A percentile compares a stretch with the other conserved stretches of the same genome.
phyloP scores from a whole-genome alignment of 2,797 vertebrate genomes.

The Strix occidentalis region DNA sequence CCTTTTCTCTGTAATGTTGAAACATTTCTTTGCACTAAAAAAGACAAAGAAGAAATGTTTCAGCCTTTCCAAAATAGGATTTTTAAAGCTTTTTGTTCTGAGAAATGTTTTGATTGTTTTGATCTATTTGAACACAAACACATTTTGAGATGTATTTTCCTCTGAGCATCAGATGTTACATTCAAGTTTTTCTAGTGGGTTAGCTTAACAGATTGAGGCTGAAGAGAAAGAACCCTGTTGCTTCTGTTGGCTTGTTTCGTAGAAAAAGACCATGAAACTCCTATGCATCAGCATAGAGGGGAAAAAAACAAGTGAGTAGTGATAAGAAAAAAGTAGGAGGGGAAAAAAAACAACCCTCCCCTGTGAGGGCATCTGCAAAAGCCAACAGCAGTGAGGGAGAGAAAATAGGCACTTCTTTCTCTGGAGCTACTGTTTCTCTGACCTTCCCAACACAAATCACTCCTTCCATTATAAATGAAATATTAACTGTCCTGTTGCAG shows the following conservation, averaged over 20 bases:
- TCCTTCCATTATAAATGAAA: slow-evolving; percentile 4
- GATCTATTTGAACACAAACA: slow-evolving; percentile 33
- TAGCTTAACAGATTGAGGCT: not conserved
- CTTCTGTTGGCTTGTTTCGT: not conserved
- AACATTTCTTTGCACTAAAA: not conserved
- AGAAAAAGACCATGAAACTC: not conserved
- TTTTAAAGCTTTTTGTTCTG: slow-evolving; percentile 24
- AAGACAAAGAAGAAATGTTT: not conserved
- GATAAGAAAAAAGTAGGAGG: not conserved
- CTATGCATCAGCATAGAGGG: not conserved
- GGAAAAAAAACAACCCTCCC: not conserved
- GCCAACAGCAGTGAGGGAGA: not conserved
- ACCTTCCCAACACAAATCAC: not conserved
- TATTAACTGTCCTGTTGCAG: not conserved
- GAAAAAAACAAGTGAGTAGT: not conserved
- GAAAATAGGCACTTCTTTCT: not conserved
- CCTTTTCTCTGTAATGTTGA: not conserved
- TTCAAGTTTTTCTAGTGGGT: not conserved
- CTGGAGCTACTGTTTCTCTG: not conserved
- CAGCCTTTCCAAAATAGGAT: not conserved
- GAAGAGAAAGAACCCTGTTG: not conserved
- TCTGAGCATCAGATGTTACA: not conserved
- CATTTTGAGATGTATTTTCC: slow-evolving; percentile 4
- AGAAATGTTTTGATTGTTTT: slow-evolving; percentile 40
- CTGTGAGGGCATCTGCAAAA: not conserved